Conservation (phyloP, 2,888 invertebrate species). For the Fabriciana adippe region DNA sequence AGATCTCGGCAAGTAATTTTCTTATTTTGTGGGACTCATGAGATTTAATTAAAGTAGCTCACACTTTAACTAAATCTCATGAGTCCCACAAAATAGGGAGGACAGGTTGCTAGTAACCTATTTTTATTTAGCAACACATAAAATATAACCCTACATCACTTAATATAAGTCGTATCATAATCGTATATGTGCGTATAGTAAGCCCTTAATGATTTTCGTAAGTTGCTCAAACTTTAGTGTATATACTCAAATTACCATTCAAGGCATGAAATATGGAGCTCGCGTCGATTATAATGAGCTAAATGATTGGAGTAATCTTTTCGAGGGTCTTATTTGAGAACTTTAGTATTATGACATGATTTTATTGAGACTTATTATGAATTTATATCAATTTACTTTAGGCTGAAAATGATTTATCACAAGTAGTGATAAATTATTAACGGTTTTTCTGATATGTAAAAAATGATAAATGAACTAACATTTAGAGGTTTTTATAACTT, state of each 20-base stretch:
- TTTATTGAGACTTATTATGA: background rate
- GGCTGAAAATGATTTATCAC: background rate
- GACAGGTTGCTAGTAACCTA: no score
- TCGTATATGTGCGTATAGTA: background rate
- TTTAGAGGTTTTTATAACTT: background rate
- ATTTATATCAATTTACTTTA: background rate
- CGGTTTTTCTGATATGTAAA: background rate
- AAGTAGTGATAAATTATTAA: no score
- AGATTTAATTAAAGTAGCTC: no score
- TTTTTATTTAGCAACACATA: no score
- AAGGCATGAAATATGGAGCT: conserved; percentile 16
- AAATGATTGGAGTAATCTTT: conserved; percentile 8
- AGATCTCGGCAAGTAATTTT: no score
- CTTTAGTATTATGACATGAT: background rate
- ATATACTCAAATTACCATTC: conserved; percentile 16
- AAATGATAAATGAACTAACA: background rate
- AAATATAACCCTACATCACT: background rate
- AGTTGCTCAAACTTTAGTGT: background rate
- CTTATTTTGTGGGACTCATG: no score
- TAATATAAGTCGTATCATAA: background rate
- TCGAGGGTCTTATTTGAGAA: background rate
- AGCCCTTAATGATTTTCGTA: conserved; percentile 6
- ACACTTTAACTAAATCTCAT: no score
- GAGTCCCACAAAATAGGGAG: no score
- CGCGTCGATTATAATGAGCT: conserved; percentile 13